Percentiles rank a stretch among this genome's conserved stretches.
Evolutionary conservation across 2,888 invertebrate genomes (phyloP).

Genomic region (Acrobeloides nanus): DNA sequence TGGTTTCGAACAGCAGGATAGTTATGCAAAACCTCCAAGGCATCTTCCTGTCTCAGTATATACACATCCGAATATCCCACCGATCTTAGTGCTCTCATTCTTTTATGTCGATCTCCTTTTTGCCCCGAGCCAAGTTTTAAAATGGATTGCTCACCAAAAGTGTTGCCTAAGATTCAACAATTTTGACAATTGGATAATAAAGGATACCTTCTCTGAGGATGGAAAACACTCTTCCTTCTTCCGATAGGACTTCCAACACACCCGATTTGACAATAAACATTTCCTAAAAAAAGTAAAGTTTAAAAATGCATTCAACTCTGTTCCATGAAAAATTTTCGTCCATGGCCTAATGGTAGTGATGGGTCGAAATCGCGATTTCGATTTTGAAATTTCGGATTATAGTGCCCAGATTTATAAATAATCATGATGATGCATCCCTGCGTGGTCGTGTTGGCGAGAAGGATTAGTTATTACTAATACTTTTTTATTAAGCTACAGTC

Average conservation of each 20-base stretch:
- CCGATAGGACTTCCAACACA: conserved; percentile 23
- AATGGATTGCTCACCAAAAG: conserved; percentile 40
- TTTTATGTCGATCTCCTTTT: conserved; percentile 17
- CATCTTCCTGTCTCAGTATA: conserved; percentile 39
- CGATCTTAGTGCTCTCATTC: conserved; percentile 22
- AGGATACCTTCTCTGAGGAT: conserved; percentile 37
- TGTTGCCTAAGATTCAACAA: conserved; percentile 19
- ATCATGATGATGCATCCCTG: too few species aligned
- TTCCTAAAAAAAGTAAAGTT: conserved; percentile 20
- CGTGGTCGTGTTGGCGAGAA: too few species aligned
- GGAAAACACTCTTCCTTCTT: conserved; percentile 18
- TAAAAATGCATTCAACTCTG: too few species aligned
- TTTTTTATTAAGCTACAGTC: too few species aligned
- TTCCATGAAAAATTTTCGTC: too few species aligned
- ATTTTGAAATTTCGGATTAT: too few species aligned
- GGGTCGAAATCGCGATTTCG: too few species aligned
- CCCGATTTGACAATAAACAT: conserved; percentile 47
- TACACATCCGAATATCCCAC: conserved; percentile 49
- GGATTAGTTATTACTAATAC: too few species aligned
- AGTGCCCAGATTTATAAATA: too few species aligned
- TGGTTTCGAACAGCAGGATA: conserved; percentile 26
- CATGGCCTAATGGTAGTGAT: too few species aligned
- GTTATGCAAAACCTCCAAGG: conserved; percentile 25
- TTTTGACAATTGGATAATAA: conserved; percentile 27
- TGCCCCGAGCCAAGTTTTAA: conserved; percentile 13